Evolutionary conservation across 1,140 invertebrate species (phyloP).

Genomic region (Drosophila insularis): DNA sequence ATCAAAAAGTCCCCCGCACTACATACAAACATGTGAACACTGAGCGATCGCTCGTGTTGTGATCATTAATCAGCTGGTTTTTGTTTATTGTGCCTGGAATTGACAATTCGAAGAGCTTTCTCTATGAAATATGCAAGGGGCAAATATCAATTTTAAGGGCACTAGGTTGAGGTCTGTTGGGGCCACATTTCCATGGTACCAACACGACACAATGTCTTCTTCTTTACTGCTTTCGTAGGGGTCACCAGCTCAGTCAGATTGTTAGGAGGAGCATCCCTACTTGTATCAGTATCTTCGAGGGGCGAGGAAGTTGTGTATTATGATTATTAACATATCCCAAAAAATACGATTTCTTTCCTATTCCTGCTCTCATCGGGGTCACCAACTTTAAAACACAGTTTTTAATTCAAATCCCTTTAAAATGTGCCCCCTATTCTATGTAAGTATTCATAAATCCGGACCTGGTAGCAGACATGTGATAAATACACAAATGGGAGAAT

Average conservation of each 20-base stretch:
- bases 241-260: no score
- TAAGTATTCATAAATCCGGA: neutral
- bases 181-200: no score
- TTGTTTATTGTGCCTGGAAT: conserved; percentile 48
- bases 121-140: conserved; percentile 2
- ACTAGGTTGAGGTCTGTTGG: neutral
- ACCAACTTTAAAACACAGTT: no score
- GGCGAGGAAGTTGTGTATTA: no score
- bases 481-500: neutral
- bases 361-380: no score
- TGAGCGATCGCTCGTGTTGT: conserved; percentile 29
- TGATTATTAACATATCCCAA: no score
- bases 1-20: neutral
- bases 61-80: conserved; percentile 47
- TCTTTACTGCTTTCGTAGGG: no score
- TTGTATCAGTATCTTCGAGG: no score
- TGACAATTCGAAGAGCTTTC: conserved; percentile 58
- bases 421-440: neutral
- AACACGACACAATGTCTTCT: no score
- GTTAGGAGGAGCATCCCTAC: no score
- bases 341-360: no score
- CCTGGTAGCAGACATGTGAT: neutral
- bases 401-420: no score
- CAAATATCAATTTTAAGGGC: neutral
- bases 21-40: neutral